These are phyloP conservation scores for Patella pellucida DNA, from an alignment of 2,888 invertebrate species.

Conservation along the genomic window DNA sequence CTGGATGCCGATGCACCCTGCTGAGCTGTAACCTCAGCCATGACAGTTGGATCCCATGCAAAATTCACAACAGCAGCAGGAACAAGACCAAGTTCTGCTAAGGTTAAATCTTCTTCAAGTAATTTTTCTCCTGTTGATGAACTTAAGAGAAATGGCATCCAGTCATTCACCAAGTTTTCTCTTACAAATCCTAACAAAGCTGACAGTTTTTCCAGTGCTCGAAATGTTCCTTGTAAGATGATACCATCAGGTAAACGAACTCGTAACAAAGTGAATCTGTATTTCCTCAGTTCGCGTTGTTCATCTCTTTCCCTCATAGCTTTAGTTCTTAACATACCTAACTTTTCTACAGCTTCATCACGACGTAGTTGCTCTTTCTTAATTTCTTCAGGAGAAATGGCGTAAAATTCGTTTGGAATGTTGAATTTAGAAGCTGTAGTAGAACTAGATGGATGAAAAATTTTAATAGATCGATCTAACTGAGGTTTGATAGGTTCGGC, in stretches of 20 bases:
- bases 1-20: constrained; percentile 44
- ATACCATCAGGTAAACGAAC: constrained; percentile 83
- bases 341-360: constrained; percentile 82
- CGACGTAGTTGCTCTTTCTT: constrained; percentile 77
- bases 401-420: constrained; percentile 88
- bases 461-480: constrained; percentile 78
- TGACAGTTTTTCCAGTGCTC: constrained; percentile 82
- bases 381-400: constrained; percentile 84
- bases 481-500: constrained; percentile 87
- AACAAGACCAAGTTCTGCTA: constrained; percentile 84
- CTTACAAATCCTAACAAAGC: constrained; percentile 85
- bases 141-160: constrained; percentile 80
- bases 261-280: constrained; percentile 83
- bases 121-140: constrained; percentile 80
- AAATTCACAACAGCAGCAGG: constrained; percentile 88
- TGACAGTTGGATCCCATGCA: constrained; percentile 75
- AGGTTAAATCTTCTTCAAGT: constrained; percentile 77
- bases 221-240: constrained; percentile 85
- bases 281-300: constrained; percentile 81
- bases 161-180: constrained; percentile 80
- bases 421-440: constrained; percentile 71
- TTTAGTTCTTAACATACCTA: constrained; percentile 89
- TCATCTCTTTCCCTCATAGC: constrained; percentile 95
- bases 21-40: constrained; percentile 59
- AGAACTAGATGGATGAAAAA: constrained; percentile 49